These are phyloP conservation scores for Fragum whitleyi DNA, from an alignment of 2,888 invertebrate species.

Conservation along the genomic window DNA sequence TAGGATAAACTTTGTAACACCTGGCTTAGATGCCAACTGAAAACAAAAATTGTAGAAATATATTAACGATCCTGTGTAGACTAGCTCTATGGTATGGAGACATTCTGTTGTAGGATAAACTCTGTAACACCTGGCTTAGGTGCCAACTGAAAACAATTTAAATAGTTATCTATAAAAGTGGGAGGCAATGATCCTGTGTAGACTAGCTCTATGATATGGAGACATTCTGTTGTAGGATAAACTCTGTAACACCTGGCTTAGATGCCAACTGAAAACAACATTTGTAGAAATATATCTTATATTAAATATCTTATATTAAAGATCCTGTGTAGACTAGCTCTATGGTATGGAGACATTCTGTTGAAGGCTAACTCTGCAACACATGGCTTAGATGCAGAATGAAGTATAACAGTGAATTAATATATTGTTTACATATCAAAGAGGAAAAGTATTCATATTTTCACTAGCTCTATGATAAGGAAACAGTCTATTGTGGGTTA, in stretches of 20 bases:
- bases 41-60: slow-evolving; percentile 39
- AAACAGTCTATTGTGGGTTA: slow-evolving; percentile 86
- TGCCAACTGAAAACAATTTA: slow-evolving; percentile 90
- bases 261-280: slow-evolving; percentile 89
- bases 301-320: too few relatives aligned
- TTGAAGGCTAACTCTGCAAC: slow-evolving; percentile 88
- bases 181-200: slow-evolving; percentile 91
- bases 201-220: slow-evolving; percentile 87
- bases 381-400: slow-evolving; percentile 92
- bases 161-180: too few relatives aligned
- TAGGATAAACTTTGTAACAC: slow-evolving; percentile 89
- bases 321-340: slow-evolving; percentile 89
- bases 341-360: slow-evolving; percentile 86
- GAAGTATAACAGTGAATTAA: slow-evolving; percentile 50
- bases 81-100: slow-evolving; percentile 87
- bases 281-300: neutral
- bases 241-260: slow-evolving; percentile 89
- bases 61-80: slow-evolving; percentile 88
- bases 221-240: slow-evolving; percentile 87
- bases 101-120: slow-evolving; percentile 87
- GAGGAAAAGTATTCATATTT: too few relatives aligned
- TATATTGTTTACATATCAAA: too few relatives aligned
- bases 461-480: slow-evolving; percentile 88
- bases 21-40: slow-evolving; percentile 92
- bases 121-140: slow-evolving; percentile 89